Conservation (phyloP, 1,140 invertebrate species). For the Drosophila repletoides region DNA sequence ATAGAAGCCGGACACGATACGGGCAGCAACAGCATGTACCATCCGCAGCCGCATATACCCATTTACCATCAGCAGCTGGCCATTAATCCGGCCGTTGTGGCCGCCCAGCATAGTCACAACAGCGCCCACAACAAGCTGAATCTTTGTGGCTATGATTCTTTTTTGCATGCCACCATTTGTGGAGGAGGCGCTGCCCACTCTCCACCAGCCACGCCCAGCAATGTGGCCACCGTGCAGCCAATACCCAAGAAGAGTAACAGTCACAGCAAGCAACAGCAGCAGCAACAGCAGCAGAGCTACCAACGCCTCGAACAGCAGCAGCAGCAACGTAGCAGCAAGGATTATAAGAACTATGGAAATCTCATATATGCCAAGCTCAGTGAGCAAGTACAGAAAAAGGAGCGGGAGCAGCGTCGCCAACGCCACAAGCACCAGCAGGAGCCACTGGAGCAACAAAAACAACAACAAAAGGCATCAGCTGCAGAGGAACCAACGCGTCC, state of each 20-base stretch:
- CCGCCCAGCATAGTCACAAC: constrained; percentile 73
- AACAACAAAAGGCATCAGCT: constrained; percentile 12
- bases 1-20: constrained; percentile 39
- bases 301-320: constrained; percentile 55
- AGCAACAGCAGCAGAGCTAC: constrained; percentile 41
- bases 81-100: constrained; percentile 79
- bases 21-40: constrained; percentile 82
- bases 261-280: constrained; percentile 34
- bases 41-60: constrained; percentile 84
- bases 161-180: constrained; percentile 85
- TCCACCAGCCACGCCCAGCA: constrained; percentile 58
- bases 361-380: constrained; percentile 77
- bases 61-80: constrained; percentile 82
- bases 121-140: constrained; percentile 83
- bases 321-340: constrained; percentile 59
- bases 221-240: constrained; percentile 76
- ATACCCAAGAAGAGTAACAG: constrained; percentile 57
- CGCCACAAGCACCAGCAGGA: constrained; percentile 53
- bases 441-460: constrained; percentile 34
- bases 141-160: constrained; percentile 85
- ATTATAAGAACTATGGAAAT: constrained; percentile 77
- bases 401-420: constrained; percentile 64
- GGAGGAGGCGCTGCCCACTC: constrained; percentile 65
- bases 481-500: constrained; percentile 22
- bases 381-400: constrained; percentile 75